Evolutionary conservation across 2,888 invertebrate genomes (phyloP).

Genomic region (Sminthurinus aureus): DNA sequence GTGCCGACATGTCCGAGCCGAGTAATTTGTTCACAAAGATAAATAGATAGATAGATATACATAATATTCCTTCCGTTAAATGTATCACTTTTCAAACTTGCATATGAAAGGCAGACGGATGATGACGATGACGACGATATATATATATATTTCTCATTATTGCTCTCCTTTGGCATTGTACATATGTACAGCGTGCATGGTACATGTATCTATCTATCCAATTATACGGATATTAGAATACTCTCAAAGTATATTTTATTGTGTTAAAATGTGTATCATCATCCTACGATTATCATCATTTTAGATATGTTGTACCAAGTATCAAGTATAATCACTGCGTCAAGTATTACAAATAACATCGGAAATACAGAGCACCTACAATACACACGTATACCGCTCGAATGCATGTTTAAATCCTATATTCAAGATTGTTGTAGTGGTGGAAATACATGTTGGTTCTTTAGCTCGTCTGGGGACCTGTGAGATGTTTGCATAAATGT

Average conservation of each 20-base stretch:
- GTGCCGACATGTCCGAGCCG: neutral
- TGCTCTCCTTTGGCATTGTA: neutral
- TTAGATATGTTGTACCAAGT: neutral
- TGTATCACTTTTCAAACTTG: too few species aligned
- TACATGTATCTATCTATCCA: neutral
- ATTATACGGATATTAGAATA: slow-evolving; percentile 20
- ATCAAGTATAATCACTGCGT: neutral
- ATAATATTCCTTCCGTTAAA: neutral
- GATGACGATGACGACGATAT: neutral
- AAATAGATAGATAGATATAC: too few species aligned
- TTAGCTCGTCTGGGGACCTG: neutral
- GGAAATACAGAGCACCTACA: too few species aligned
- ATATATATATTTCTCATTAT: slow-evolving; percentile 2
- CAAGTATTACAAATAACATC: too few species aligned
- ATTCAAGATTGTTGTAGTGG: too few species aligned
- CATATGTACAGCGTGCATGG: too few species aligned
- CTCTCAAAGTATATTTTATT: slow-evolving; percentile 14
- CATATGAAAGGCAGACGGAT: neutral
- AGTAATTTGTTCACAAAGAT: neutral
- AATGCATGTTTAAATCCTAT: neutral
- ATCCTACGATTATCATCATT: neutral
- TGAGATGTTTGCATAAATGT: neutral
- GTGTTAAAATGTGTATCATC: slow-evolving; percentile 19
- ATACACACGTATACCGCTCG: too few species aligned
- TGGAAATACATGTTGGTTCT: neutral